Evolutionary conservation across 2,888 invertebrate species (phyloP), one percentile per base, ranked within the genome.

Genomic region (Aradus depressus): DNA sequence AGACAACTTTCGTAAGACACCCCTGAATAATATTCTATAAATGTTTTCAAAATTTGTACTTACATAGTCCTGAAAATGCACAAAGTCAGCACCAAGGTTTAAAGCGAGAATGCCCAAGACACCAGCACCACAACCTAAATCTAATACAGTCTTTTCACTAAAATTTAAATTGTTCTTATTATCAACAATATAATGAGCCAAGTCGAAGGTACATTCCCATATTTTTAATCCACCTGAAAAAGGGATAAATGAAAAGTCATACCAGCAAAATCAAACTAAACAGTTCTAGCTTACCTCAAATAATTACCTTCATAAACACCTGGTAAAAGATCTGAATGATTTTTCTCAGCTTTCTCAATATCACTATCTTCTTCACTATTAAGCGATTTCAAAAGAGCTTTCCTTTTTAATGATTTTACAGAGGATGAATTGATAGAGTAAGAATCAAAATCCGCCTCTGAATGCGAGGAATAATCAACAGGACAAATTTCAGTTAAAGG

Each of bases 51-150:
- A 10, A 8, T 21, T 8, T 6, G 6, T 43, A 72, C 83, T 75
- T 73, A 93, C 95, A 75, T 91, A 97, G 71, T 97, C 96, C 69
- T 96, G 95, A 69, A 93, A 92, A 63, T 82, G 79, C 10, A 89
- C 86, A 44, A 59, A 60, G 8, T 64, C 60, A 3, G 85, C 80
- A 44, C 80, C 83, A 62, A 76, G 73, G 38, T 76, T 66, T 34
- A 84, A 70, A 12, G 85, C 75, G 63, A 81, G 75, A 44, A 95
- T 77, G n/a, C 93, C 93, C 49, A 93, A 71, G 48, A 96, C 71
- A 2, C 92, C 95, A 48, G 84, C 78, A 4, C 96, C 96, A 72
- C 95, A 96, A 1, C 96, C 96, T 53, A 95, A 72, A 74, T 95
- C 95, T 44, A 95, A 68, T 0, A 92, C 79, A 41, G 66, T 70